Evolutionary conservation across 2,113 vertebrate species (phyloP), one percentile per base, ranked within the genome.

Genomic region (Lathamus discolor): DNA sequence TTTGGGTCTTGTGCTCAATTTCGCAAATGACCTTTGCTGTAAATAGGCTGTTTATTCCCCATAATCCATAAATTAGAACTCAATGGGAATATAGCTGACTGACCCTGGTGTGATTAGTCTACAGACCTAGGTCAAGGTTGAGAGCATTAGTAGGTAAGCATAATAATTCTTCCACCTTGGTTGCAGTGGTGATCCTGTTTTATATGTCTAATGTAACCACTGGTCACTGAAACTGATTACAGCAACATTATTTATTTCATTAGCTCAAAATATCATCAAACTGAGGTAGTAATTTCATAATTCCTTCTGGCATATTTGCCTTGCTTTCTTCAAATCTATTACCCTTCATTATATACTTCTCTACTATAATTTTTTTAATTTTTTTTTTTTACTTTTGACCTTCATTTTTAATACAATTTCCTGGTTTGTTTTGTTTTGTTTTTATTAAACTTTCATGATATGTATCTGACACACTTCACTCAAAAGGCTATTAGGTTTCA

Each of bases 61-160:
- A 31, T 73, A 96, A 81, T 87, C 83, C 84, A 95, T 91, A 96
- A 96, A 97, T 96, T 93, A 97, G 85, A 76, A 95, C 57, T 80
- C 86, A 94, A 92, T 61, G 46, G 51, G 22, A 43, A 83, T 84
- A 62, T 10, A 41, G 72, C 52, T 93, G 87, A 93, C 67, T 48
- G 83, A 88, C 61, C 37, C 57, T 72, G 46, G 24, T 62, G 28
- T 80, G 75, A 72, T 92, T 95, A 91, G 92, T 92, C 61, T 59
- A 59, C 77, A 92, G 90, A 90, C 63, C 59, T 73, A 83, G 88
- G 92, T 84, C 77, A 94, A 92, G 83, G 72, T 63, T 90, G 88
- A 89, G 63, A 95, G 64, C 74, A 64, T 95, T 88, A 80, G 48
- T 59, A 96, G 27, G 49, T 90, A 93, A 95, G 70, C 88, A 81